phyloP scores from a whole-genome alignment of 2,113 vertebrate genomes.

The Mellivora capensis region DNA sequence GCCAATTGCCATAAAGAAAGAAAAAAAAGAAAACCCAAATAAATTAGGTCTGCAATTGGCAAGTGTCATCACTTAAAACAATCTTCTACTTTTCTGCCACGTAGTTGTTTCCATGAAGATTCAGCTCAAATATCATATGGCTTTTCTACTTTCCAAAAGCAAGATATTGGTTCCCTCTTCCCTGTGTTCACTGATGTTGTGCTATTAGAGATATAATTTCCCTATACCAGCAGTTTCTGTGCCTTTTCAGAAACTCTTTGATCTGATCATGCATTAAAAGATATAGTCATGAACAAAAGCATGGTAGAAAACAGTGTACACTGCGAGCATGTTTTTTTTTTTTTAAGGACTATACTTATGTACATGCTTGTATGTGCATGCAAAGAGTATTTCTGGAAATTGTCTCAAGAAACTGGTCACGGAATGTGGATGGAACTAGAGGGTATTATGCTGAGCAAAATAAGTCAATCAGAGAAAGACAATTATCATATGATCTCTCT shows the following conservation, averaged over 20 bases:
- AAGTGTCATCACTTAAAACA: neutral
- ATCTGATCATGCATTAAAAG: neutral
- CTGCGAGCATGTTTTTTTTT: neutral
- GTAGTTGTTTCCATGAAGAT: neutral
- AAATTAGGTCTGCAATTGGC: neutral
- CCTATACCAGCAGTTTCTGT: neutral
- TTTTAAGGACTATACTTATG: neutral
- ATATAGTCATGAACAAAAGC: constrained; percentile 3
- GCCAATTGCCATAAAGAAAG: neutral
- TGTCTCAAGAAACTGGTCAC: neutral
- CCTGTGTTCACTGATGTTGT: neutral
- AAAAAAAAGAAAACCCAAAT: neutral
- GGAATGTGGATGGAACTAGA: neutral
- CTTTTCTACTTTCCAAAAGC: neutral
- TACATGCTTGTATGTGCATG: neutral
- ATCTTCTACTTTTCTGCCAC: neutral
- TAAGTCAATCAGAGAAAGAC: no score
- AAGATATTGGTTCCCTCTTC: neutral
- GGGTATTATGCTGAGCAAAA: no score
- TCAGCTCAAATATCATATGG: neutral
- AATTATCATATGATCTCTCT: no score
- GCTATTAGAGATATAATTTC: neutral
- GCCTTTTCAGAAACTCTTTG: constrained; percentile 8
- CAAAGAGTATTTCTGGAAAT: neutral
- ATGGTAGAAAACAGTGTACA: neutral